Conservation (phyloP, 1,140 invertebrate genomes). For the Galendromus occidentalis region DNA sequence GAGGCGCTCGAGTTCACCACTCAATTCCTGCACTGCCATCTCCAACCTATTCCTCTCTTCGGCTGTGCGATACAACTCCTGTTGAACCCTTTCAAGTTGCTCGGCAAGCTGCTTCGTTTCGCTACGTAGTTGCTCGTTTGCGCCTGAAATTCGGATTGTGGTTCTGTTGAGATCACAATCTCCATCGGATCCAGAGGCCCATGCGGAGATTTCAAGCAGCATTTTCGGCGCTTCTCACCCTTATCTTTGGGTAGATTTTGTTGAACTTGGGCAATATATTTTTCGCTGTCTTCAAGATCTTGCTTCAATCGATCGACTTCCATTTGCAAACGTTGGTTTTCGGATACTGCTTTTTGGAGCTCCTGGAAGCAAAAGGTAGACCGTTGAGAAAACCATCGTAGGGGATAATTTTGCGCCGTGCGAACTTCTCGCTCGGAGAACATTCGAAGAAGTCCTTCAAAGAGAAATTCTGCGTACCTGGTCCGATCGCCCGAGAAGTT, state of each 20-base stretch:
- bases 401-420: too few species aligned
- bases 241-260: conserved; percentile 17
- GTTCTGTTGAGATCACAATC: too few species aligned
- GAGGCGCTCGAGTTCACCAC: conserved; percentile 43
- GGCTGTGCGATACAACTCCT: conserved; percentile 31
- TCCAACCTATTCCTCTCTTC: conserved; percentile 23
- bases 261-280: conserved; percentile 19
- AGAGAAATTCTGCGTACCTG: too few species aligned
- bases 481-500: conserved; percentile 7
- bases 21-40: conserved; percentile 18
- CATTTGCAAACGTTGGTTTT: conserved; percentile 27
- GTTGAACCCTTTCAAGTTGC: conserved; percentile 43
- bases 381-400: too few species aligned
- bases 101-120: conserved; percentile 57
- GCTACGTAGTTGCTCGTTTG: conserved; percentile 51
- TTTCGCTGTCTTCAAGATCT: conserved; percentile 39
- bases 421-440: too few species aligned
- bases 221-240: conserved; percentile 9
- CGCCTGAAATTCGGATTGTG: conserved; percentile 22
- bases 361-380: conserved; percentile 11
- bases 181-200: too few species aligned
- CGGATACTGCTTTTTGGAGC: conserved; percentile 20
- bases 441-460: too few species aligned
- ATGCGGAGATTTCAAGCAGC: too few species aligned
- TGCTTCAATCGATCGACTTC: conserved; percentile 61